Percentiles rank a stretch among this genome's conserved stretches.
phyloP scores from a whole-genome alignment of 2,113 vertebrate species.

The Pygoscelis antarcticus region DNA sequence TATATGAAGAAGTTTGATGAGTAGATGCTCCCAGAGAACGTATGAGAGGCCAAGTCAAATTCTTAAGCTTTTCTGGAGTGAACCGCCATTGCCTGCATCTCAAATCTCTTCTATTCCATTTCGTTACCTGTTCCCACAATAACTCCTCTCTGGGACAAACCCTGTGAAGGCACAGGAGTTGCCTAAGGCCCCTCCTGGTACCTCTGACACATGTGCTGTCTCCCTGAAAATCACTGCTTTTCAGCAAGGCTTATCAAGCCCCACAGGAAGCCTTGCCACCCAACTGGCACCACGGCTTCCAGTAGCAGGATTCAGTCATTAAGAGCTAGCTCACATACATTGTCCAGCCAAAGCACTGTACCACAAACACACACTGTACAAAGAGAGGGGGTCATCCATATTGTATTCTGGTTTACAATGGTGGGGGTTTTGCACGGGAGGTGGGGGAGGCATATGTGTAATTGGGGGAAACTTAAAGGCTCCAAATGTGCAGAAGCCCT shows the following conservation, averaged over 20 bases:
- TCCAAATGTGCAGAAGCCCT: not conserved
- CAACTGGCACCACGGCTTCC: not conserved
- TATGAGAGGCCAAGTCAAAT: not conserved
- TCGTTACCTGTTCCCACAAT: not conserved
- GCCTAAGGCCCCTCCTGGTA: not conserved
- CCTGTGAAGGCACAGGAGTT: not conserved
- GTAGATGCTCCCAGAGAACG: not conserved
- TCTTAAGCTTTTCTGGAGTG: not conserved
- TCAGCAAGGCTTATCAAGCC: not conserved
- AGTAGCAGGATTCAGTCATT: not conserved
- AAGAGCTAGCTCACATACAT: not conserved
- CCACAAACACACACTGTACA: accelerated
- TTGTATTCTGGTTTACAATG: not conserved
- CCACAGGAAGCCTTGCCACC: not conserved
- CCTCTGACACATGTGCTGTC: not conserved
- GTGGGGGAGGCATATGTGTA: not conserved
- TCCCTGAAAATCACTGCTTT: not conserved
- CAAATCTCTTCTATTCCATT: not conserved
- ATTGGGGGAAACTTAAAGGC: not conserved
- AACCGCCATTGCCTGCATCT: not conserved
- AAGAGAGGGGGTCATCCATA: not conserved
- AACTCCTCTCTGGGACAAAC: not conserved
- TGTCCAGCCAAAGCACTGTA: not conserved
- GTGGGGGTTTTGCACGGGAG: accelerated
- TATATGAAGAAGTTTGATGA: not conserved